Conservation (phyloP, 2,797 vertebrate genomes). For the Aselliscus stoliczkanus region DNA sequence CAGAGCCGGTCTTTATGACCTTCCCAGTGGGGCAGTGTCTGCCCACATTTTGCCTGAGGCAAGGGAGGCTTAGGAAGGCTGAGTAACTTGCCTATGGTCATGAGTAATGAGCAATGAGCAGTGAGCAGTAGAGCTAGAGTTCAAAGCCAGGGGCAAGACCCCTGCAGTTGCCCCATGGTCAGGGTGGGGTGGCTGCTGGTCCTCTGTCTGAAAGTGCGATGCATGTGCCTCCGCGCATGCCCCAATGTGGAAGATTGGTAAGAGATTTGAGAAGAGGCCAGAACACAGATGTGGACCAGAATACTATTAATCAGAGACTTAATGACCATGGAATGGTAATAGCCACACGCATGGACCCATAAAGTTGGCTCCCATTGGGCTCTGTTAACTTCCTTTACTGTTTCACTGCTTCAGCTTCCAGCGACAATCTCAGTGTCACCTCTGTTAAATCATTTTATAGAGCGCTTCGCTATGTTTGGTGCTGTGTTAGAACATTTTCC, state of each 20-base stretch:
- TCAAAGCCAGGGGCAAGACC: neutral
- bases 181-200: neutral
- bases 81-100: neutral
- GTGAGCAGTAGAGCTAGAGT: neutral
- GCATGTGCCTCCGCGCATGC: fast-evolving
- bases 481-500: neutral
- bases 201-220: neutral
- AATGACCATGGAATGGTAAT: fast-evolving
- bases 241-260: neutral
- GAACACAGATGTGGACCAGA: no score
- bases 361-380: fast-evolving
- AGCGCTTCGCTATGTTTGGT: neutral
- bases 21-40: neutral
- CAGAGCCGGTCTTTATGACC: neutral
- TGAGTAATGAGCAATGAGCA: neutral
- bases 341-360: fast-evolving
- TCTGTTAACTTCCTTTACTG: neutral
- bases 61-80: neutral
- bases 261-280: neutral
- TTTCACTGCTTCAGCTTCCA: neutral
- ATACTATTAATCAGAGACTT: neutral
- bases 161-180: neutral
- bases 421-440: neutral
- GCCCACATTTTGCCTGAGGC: neutral
- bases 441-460: neutral